Percentiles rank a stretch among this genome's conserved stretches.
Conservation (phyloP, 2,797 vertebrate genomes). For the Mormyrus proboscirostris region DNA sequence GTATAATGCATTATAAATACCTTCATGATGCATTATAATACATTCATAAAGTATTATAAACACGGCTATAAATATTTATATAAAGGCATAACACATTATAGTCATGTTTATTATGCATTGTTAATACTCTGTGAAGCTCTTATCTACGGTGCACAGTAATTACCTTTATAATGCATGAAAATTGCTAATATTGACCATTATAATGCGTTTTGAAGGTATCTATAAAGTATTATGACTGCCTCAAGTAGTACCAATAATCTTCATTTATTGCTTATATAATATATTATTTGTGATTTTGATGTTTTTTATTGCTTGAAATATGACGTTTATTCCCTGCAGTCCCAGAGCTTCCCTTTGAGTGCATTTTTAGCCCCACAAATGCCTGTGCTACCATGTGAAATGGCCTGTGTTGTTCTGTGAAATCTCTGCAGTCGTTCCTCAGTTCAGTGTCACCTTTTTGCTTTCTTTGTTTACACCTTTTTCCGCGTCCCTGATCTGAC, state of each 20-base stretch:
- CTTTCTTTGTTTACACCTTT: neutral
- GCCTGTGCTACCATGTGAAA: neutral
- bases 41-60: neutral
- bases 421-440: neutral
- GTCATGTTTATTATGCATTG: neutral
- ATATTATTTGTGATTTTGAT: neutral
- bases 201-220: neutral
- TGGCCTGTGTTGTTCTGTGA: neutral
- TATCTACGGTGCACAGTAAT: neutral
- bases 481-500: neutral
- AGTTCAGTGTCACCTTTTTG: neutral
- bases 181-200: neutral
- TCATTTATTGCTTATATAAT: neutral
- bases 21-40: too few species aligned
- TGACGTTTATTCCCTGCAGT: neutral
- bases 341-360: neutral
- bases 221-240: neutral
- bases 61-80: neutral
- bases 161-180: neutral
- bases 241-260: neutral
- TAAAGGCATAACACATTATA: neutral
- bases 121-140: neutral
- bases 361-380: neutral
- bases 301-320: neutral
- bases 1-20: neutral